A percentile compares a stretch with the other conserved stretches of the same genome.
phyloP scores from a whole-genome alignment of 2,113 vertebrate species.

The Cynoglossus semilaevis region DNA sequence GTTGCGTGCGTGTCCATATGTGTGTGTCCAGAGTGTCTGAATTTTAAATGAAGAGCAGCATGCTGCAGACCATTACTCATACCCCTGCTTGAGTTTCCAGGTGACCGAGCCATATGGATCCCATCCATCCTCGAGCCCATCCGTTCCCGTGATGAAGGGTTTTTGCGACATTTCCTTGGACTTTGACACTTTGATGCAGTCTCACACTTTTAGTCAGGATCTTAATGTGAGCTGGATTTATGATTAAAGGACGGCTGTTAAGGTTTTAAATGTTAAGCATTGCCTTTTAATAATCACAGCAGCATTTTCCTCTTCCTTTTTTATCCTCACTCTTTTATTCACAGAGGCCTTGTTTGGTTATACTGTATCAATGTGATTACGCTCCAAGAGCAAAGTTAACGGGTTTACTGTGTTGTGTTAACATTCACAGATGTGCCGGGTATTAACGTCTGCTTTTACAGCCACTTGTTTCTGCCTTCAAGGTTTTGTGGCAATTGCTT shows the following conservation, averaged over 20 bases:
- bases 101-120: constrained; percentile 59
- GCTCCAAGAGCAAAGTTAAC: background rate
- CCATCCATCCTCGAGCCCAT: constrained; percentile 27
- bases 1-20: background rate
- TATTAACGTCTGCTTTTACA: background rate
- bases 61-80: background rate
- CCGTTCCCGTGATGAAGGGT: background rate
- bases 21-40: background rate
- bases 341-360: background rate
- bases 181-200: constrained; percentile 5
- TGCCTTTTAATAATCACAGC: constrained; percentile 8
- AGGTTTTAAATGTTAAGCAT: constrained; percentile 29
- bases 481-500: background rate
- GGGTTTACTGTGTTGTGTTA: background rate
- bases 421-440: background rate
- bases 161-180: background rate
- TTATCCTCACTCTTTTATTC: background rate
- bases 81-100: constrained; percentile 27
- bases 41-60: constrained; percentile 22
- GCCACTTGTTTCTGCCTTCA: background rate
- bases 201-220: background rate
- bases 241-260: constrained; percentile 22
- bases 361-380: background rate
- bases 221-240: constrained; percentile 9
- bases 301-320: background rate